Conservation (phyloP, 1,140 invertebrate genomes). For the Brachionus sp. region DNA sequence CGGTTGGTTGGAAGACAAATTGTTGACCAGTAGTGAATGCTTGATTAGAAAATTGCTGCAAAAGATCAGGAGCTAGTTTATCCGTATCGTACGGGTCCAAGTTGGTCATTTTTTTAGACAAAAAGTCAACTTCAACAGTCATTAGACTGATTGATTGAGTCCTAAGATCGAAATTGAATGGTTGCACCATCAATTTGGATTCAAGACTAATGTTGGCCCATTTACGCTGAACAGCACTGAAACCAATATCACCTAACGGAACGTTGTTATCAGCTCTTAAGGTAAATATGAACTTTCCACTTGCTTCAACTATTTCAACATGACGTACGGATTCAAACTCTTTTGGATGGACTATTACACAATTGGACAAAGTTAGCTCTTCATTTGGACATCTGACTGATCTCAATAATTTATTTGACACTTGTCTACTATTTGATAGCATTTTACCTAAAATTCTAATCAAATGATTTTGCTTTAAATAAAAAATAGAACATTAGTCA, state of each 20-base stretch:
- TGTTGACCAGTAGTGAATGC: slow-evolving; percentile 86
- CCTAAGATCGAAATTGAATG: slow-evolving; percentile 68
- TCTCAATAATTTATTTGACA: slow-evolving; percentile 63
- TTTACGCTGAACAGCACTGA: slow-evolving; percentile 81
- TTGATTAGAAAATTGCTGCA: slow-evolving; percentile 80
- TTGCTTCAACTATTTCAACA: slow-evolving; percentile 74
- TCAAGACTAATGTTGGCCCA: slow-evolving; percentile 89
- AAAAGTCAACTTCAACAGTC: slow-evolving; percentile 82
- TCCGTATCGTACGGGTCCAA: slow-evolving; percentile 89
- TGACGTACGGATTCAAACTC: slow-evolving; percentile 78
- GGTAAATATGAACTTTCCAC: slow-evolving; percentile 77
- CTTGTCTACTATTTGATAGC: not conserved
- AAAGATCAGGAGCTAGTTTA: slow-evolving; percentile 88
- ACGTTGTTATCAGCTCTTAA: slow-evolving; percentile 71
- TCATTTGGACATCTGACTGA: slow-evolving; percentile 89
- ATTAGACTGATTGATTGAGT: slow-evolving; percentile 79
- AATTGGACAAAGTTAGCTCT: slow-evolving; percentile 84
- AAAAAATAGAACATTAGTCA: not conserved
- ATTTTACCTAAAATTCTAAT: not conserved
- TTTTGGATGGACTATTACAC: slow-evolving; percentile 76
- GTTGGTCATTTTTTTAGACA: slow-evolving; percentile 79
- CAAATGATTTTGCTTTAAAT: slow-evolving; percentile 20
- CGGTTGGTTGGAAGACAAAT: slow-evolving; percentile 25
- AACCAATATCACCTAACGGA: slow-evolving; percentile 75
- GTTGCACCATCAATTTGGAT: slow-evolving; percentile 75